A percentile compares a stretch with the other conserved stretches of the same genome.
These are phyloP conservation scores for Brachionus koreanus DNA, from an alignment of 1,140 invertebrate genomes.

Conservation along the genomic window DNA sequence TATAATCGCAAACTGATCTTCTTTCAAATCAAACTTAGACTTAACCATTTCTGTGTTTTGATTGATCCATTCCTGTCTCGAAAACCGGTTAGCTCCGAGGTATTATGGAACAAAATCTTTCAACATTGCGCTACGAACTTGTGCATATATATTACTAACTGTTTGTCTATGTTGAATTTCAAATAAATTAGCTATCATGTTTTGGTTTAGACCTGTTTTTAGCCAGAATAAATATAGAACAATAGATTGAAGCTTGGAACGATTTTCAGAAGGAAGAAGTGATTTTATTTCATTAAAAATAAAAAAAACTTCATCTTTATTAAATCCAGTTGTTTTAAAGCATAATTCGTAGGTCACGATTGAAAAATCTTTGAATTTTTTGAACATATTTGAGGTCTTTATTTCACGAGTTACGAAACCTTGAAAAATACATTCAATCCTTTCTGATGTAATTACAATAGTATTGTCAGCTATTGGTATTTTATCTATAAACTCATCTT, in stretches of 20 bases:
- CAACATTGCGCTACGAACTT: neutral
- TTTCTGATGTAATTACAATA: neutral
- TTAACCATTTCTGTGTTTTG: neutral
- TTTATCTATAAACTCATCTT: neutral
- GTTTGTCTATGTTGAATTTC: neutral
- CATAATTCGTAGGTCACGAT: neutral
- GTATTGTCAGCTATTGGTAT: neutral
- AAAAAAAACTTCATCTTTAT: neutral
- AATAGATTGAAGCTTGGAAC: neutral
- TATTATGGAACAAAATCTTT: neutral
- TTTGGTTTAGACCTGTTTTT: neutral
- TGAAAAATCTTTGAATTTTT: neutral
- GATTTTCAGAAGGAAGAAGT: neutral
- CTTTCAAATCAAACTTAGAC: neutral
- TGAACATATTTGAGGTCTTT: neutral
- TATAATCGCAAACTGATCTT: neutral
- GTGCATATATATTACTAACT: neutral
- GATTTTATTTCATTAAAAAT: neutral
- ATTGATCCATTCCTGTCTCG: neutral
- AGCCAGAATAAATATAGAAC: neutral
- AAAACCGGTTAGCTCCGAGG: neutral
- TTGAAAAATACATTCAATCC: neutral
- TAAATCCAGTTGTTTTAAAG: conserved; percentile 7
- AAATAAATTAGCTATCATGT: neutral
- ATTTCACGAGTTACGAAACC: neutral